These are phyloP conservation scores for Congeria kusceri DNA, from an alignment of 2,888 invertebrate genomes.

Conservation along the genomic window DNA sequence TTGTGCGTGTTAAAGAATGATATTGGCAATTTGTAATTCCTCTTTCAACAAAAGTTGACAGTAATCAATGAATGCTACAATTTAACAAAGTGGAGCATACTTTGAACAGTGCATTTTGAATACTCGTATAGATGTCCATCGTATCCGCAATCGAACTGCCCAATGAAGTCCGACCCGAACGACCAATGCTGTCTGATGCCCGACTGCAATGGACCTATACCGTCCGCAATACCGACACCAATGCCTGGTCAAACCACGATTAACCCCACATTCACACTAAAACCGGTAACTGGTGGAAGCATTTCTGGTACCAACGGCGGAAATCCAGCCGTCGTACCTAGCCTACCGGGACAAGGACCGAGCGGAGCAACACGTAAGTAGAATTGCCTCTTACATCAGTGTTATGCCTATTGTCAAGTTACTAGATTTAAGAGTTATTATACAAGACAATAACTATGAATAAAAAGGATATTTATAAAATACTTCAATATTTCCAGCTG, in stretches of 20 bases:
- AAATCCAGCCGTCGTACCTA: slow-evolving; percentile 47
- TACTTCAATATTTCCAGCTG: slow-evolving; percentile 49
- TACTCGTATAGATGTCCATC: slow-evolving; percentile 63
- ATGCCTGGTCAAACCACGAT: slow-evolving; percentile 61
- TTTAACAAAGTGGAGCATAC: too few species aligned
- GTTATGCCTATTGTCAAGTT: too few species aligned
- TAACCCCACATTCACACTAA: slow-evolving; percentile 62
- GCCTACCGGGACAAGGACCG: slow-evolving; percentile 4
- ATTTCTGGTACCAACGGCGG: slow-evolving; percentile 68
- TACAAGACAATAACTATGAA: too few species aligned
- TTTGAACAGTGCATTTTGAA: neutral
- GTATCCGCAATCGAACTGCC: slow-evolving; percentile 62
- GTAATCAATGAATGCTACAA: too few species aligned
- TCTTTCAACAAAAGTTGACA: too few species aligned
- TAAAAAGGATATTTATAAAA: too few species aligned
- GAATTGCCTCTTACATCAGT: too few species aligned
- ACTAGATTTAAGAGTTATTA: too few species aligned
- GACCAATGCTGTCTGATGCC: slow-evolving; percentile 72
- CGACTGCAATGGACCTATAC: slow-evolving; percentile 67
- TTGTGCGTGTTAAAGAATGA: too few species aligned
- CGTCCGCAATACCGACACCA: slow-evolving; percentile 62
- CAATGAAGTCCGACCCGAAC: slow-evolving; percentile 61
- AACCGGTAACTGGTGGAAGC: slow-evolving; percentile 67
- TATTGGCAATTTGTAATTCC: too few species aligned
- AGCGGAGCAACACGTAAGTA: slow-evolving; percentile 35